Conservation (phyloP, 2,888 invertebrate genomes). For the Ichneumoninae sp. region DNA sequence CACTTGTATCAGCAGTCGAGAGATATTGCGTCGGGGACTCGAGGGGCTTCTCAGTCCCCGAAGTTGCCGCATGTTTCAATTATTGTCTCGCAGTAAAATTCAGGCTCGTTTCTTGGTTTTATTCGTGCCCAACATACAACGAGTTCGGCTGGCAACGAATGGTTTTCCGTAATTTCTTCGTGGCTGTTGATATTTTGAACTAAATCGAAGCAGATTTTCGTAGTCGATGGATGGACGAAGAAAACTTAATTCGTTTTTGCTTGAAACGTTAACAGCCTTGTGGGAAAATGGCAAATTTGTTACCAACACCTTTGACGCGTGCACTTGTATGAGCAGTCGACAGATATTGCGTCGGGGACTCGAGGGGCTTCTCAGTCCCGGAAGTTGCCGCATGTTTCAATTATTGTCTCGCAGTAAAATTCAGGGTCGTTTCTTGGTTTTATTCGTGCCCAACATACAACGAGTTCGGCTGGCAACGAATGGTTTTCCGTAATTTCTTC, state of each 20-base stretch:
- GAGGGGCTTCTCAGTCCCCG: constrained; percentile 60
- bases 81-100: constrained; percentile 3
- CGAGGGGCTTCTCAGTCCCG: constrained; percentile 61
- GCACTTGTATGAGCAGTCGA: constrained; percentile 27
- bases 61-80: constrained; percentile 33
- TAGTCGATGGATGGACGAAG: too few species aligned
- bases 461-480: too few species aligned
- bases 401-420: constrained; percentile 9
- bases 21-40: constrained; percentile 34
- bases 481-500: neutral
- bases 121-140: too few species aligned
- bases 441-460: too few species aligned
- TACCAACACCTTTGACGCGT: constrained; percentile 53
- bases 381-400: constrained; percentile 37
- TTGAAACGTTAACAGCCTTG: too few species aligned
- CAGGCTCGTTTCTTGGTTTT: too few species aligned
- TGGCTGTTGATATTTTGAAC: too few species aligned
- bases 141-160: too few species aligned
- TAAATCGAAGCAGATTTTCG: too few species aligned
- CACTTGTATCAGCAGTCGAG: constrained; percentile 32
- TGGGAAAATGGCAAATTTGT: too few species aligned
- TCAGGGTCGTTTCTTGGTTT: neutral
- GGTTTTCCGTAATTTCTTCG: neutral
- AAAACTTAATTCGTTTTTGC: too few species aligned
- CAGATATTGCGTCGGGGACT: constrained; percentile 36